phyloP scores from a whole-genome alignment of 35 echinoderm and acorn worm genomes.

The Apostichopus japonicus region DNA sequence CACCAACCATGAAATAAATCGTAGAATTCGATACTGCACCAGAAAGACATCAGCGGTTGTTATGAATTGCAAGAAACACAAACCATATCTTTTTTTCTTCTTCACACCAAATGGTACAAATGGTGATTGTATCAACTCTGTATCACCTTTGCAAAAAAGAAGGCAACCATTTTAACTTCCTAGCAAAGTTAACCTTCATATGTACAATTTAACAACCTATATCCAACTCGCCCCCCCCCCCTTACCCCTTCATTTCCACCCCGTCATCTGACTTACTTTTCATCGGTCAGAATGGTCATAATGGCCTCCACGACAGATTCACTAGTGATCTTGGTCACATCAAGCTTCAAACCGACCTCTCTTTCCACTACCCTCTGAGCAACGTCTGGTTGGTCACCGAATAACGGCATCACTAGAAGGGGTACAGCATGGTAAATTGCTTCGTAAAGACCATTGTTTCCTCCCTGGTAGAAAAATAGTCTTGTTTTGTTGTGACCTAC shows the following conservation, averaged over 20 bases:
- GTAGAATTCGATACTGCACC: too few relatives aligned
- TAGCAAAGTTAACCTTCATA: too few relatives aligned
- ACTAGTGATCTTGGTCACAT: conserved; percentile 22
- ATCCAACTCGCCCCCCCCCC: neutral
- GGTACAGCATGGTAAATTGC: conserved; percentile 59
- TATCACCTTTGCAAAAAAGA: too few relatives aligned
- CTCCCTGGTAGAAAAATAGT: conserved; percentile 52
- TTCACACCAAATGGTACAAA: too few relatives aligned
- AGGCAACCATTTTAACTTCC: too few relatives aligned
- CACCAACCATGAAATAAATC: too few relatives aligned
- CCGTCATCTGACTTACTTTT: conserved; percentile 5
- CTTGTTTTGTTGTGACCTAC: conserved; percentile 53
- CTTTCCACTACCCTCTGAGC: conserved; percentile 48
- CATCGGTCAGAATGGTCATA: neutral
- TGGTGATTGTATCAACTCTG: too few relatives aligned
- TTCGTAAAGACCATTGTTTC: conserved; percentile 43
- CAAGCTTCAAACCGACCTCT: conserved; percentile 33
- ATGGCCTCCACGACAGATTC: conserved; percentile 3
- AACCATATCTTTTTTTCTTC: too few relatives aligned
- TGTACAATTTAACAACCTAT: too few relatives aligned
- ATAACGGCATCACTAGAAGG: conserved; percentile 6
- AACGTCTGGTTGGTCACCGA: conserved; percentile 45
- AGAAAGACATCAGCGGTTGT: too few relatives aligned
- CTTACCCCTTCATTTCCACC: neutral
- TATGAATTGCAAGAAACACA: too few relatives aligned